These are phyloP conservation scores for Virgularia gustaviana DNA, from an alignment of 92 coral and sea anemone species.

Conservation along the genomic window DNA sequence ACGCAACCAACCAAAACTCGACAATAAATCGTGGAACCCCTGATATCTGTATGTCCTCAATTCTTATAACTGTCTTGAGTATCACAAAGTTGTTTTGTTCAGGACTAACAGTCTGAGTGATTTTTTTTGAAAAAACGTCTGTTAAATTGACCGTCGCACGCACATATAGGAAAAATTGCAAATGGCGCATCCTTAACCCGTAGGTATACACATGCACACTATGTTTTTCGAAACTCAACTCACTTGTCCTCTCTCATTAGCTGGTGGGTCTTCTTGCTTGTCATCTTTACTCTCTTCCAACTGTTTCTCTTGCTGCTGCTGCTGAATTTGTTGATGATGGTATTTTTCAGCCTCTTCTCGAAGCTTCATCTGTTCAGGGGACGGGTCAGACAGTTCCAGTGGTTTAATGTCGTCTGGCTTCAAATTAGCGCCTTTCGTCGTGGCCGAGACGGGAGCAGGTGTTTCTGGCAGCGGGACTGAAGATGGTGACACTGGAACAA, in stretches of 20 bases:
- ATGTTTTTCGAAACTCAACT: no score
- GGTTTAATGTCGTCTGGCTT: slow-evolving; percentile 60
- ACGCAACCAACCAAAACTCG: no score
- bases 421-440: slow-evolving; percentile 33
- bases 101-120: not conserved
- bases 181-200: no score
- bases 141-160: no score
- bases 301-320: slow-evolving; percentile 57
- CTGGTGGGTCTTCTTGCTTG: slow-evolving; percentile 11
- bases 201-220: no score
- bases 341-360: slow-evolving; percentile 79
- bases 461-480: slow-evolving; percentile 92
- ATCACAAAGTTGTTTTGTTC: no score
- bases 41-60: no score
- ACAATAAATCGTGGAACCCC: no score
- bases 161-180: no score
- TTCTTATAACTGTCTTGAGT: no score
- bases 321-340: slow-evolving; percentile 68
- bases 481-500: slow-evolving; percentile 87
- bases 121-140: no score
- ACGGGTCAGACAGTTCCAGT: slow-evolving; percentile 66
- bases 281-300: not conserved
- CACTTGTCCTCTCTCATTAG: slow-evolving; percentile 26
- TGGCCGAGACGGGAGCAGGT: slow-evolving; percentile 69
- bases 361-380: slow-evolving; percentile 77